Percentiles rank a stretch among this genome's conserved stretches.
These are phyloP conservation scores for Hyposoter dolosus DNA, from an alignment of 2,888 invertebrate species.

Conservation along the genomic window DNA sequence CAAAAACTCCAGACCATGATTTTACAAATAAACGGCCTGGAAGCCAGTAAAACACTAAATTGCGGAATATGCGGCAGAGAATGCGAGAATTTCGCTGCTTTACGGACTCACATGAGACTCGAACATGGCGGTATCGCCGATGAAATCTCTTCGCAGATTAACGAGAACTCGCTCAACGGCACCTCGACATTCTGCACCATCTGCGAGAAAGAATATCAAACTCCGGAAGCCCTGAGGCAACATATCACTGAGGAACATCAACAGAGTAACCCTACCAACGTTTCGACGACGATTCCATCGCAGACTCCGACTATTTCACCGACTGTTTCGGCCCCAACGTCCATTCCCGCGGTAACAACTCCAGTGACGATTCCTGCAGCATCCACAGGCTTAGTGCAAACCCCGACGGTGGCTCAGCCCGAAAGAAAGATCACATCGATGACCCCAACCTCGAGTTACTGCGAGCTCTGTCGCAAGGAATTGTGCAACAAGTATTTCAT, in stretches of 20 bases:
- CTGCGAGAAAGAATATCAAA: conserved; percentile 88
- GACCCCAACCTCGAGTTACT: conserved; percentile 94
- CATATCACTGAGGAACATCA: conserved; percentile 90
- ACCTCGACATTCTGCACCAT: conserved; percentile 84
- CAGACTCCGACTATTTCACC: conserved; percentile 35
- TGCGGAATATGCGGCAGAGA: conserved; percentile 91
- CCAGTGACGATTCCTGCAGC: conserved; percentile 34
- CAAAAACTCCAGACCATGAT: conserved; percentile 96
- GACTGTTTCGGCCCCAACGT: conserved; percentile 47
- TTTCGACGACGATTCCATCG: conserved; percentile 66
- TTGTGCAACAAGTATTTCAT: conserved; percentile 99
- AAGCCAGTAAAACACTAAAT: conserved; percentile 86
- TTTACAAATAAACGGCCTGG: conserved; percentile 93
- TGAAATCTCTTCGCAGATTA: conserved; percentile 71
- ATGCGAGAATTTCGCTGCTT: conserved; percentile 89
- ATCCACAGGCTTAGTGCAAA: conserved; percentile 62
- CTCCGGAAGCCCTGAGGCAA: conserved; percentile 88
- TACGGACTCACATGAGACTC: conserved; percentile 89
- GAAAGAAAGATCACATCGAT: conserved; percentile 88
- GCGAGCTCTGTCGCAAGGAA: conserved; percentile 99
- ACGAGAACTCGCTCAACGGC: conserved; percentile 82
- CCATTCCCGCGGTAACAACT: conserved; percentile 30
- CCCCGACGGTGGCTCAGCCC: conserved; percentile 77
- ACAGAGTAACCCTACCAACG: conserved; percentile 79
- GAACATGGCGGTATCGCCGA: conserved; percentile 86